Base-by-base conservation (phyloP, 2,113 vertebrate genomes). In the Urocynchramus pylzowi region DNA sequence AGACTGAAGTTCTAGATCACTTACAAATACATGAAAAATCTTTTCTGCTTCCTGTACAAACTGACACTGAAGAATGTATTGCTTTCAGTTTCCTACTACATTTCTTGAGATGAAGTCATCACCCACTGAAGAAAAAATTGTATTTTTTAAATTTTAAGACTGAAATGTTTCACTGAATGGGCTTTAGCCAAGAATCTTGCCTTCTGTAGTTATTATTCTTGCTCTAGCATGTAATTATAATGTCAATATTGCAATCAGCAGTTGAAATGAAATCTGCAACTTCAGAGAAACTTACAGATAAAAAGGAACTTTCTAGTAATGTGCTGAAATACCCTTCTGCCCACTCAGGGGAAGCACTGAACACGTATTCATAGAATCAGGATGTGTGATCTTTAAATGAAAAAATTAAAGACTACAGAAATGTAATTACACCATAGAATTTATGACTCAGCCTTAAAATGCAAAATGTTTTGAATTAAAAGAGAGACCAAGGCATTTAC, bases 391-490 rank as follows among this genome's bases (percentile, higher is more conserved):
- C 92, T 94, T 90, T 92, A 96, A 96, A 95, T 92, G 86, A 94
- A 97, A 96, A 96, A 94, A 94, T 93, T 90, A 82, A 96, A 90
- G 93, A 75, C 80, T 92, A 61, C 41, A 87, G 65, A 92, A 95
- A 90, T 79, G 44, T 95, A 96, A 95, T 94, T 96, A 95, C 60
- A 87, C 88, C 87, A 64, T 2, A 88, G 73, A 94, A 96, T 95
- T 96, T 96, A 95, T 95, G 88, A 95, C 83, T 96, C 95, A 95
- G 88, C 56, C 91, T 94, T 94, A 94, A 94, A 89, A 96, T 35
- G 90, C 44, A 86, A 87, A 94, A 77, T 13, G 16, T 60, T 81
- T 87, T 90, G 86, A 96, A 96, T 89, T 89, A 81, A 90, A 95
- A 74, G 89, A 94, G 85, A 92, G 76, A 95, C 76, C 26, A 42